phyloP scores from a whole-genome alignment of 1,140 invertebrate genomes.

The Sweltsa coloradensis region DNA sequence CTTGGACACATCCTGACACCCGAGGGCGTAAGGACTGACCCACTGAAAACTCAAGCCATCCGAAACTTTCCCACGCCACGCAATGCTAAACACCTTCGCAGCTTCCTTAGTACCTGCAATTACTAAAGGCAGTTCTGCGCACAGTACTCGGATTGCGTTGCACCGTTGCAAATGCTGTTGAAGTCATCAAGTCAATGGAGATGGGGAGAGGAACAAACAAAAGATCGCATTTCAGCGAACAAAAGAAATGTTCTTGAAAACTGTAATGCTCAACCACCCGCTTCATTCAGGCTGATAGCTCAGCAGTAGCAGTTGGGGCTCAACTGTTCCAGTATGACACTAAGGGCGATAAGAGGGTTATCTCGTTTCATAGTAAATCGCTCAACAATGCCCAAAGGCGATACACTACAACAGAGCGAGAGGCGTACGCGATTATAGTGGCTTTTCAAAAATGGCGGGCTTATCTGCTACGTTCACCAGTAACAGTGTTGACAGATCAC shows the following conservation, averaged over 20 bases:
- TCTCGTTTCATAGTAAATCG: background rate
- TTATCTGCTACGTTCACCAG: background rate
- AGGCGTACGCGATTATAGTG: background rate
- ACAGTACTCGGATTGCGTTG: background rate
- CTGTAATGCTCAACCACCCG: background rate
- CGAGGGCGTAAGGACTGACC: slow-evolving; percentile 8
- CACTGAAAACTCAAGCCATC: slow-evolving; percentile 7
- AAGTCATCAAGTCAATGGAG: background rate
- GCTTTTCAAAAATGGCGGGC: background rate
- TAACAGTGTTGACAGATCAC: background rate
- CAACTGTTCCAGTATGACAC: background rate
- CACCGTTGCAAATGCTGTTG: background rate
- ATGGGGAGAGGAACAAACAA: background rate
- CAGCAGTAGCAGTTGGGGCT: background rate
- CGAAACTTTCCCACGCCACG: slow-evolving; percentile 10
- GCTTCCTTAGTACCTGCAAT: slow-evolving; percentile 12
- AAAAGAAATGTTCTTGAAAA: background rate
- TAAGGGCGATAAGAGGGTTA: background rate
- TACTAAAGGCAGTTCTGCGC: slow-evolving; percentile 13
- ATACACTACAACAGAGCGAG: background rate
- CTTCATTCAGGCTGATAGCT: background rate
- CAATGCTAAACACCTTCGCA: slow-evolving; percentile 9
- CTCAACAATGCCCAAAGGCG: background rate
- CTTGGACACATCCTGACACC: slow-evolving; percentile 9
- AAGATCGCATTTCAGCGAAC: background rate